phyloP scores from a whole-genome alignment of 2,888 invertebrate species.

The Arenicola marina region DNA sequence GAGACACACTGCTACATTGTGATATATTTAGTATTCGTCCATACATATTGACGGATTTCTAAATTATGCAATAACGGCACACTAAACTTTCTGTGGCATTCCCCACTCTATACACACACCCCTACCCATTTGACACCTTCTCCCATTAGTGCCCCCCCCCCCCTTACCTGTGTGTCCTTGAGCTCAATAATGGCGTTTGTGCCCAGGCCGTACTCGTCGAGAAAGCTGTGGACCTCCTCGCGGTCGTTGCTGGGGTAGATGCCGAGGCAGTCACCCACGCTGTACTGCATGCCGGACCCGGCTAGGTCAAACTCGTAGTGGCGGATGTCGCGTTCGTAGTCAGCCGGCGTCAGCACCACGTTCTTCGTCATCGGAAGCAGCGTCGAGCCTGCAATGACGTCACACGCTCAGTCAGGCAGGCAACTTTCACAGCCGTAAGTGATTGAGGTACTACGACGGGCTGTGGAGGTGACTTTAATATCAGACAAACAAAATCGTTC shows the following conservation, averaged over 20 bases:
- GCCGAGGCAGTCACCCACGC: constrained; percentile 34
- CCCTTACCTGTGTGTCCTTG: constrained; percentile 23
- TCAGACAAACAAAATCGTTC: no score
- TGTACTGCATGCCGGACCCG: constrained; percentile 27
- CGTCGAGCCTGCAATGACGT: constrained; percentile 22
- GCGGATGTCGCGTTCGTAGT: constrained; percentile 35
- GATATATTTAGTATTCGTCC: no score
- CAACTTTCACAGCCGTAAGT: no score
- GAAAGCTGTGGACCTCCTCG: constrained; percentile 28
- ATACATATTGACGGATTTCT: not conserved
- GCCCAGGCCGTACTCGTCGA: constrained; percentile 24
- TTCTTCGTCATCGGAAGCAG: constrained; percentile 32
- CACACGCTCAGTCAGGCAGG: not conserved
- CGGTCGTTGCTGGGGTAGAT: constrained; percentile 35
- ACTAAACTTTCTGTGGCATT: not conserved
- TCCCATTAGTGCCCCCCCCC: no score
- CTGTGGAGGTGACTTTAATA: no score
- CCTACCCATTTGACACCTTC: no score
- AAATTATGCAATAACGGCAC: not conserved
- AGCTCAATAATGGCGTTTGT: constrained; percentile 20
- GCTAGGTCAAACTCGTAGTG: constrained; percentile 36
- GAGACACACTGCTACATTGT: no score
- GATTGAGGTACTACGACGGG: no score
- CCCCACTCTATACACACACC: no score
- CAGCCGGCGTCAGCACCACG: constrained; percentile 30